A percentile compares a stretch with the other conserved stretches of the same genome.
These are phyloP conservation scores for Monochamus alternatus DNA, from an alignment of 2,888 invertebrate species.

Conservation along the genomic window DNA sequence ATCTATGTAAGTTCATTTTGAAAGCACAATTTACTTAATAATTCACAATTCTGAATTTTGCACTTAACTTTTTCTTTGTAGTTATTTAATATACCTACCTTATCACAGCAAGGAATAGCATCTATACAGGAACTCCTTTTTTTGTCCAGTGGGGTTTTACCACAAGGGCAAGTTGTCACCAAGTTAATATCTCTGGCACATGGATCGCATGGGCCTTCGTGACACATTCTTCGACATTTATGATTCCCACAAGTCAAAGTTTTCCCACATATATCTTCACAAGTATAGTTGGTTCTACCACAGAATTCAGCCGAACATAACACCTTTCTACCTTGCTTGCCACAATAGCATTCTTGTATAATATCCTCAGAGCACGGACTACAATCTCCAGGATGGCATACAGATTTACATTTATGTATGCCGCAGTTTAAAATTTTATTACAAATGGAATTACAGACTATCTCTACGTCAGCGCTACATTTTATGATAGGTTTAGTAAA, in stretches of 20 bases:
- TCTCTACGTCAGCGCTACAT: constrained; percentile 81
- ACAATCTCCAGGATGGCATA: constrained; percentile 89
- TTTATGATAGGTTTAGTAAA: constrained; percentile 78
- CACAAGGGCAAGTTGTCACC: constrained; percentile 84
- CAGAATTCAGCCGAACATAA: constrained; percentile 21
- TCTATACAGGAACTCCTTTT: constrained; percentile 83
- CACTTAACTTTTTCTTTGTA: no score
- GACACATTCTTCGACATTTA: constrained; percentile 75
- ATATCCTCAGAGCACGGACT: constrained; percentile 79
- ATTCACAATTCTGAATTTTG: no score
- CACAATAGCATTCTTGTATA: constrained; percentile 84
- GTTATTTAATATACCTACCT: constrained; percentile 69
- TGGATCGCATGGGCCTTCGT: constrained; percentile 77
- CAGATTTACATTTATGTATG: constrained; percentile 80
- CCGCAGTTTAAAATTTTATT: constrained; percentile 84
- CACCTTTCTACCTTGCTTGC: constrained; percentile 76
- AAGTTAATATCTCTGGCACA: constrained; percentile 78
- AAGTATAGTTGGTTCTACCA: constrained; percentile 73
- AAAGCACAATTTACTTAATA: no score
- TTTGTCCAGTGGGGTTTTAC: constrained; percentile 74
- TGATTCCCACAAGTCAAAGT: constrained; percentile 81
- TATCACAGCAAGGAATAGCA: constrained; percentile 87
- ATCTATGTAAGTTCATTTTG: no score
- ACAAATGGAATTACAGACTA: constrained; percentile 85
- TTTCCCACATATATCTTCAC: constrained; percentile 77